phyloP scores from a whole-genome alignment of 92 coral and sea anemone genomes.

The Phenganax subtilis region DNA sequence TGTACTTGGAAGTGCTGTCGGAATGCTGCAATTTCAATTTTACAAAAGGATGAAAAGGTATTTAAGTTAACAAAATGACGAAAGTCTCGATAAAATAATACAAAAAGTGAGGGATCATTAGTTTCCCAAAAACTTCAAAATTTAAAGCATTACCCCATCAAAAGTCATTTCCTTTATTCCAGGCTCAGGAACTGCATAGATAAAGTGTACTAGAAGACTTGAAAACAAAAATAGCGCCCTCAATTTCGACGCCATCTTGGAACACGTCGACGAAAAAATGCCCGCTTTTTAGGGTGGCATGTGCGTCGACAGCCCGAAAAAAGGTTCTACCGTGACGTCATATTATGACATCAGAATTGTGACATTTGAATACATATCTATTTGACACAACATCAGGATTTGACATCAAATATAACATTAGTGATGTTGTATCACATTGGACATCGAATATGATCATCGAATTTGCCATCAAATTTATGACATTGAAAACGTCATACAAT shows the following conservation, averaged over 20 bases:
- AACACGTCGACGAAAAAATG: conserved; percentile 36
- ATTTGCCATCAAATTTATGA: too few species aligned
- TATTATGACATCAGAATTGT: too few species aligned
- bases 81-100: background rate
- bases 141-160: conserved; percentile 37
- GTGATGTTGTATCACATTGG: too few species aligned
- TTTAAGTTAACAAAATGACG: background rate
- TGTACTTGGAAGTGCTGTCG: too few species aligned
- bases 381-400: too few species aligned
- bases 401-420: too few species aligned
- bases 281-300: background rate
- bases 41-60: background rate
- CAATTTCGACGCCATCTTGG: conserved; percentile 73
- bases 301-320: too few species aligned
- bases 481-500: too few species aligned
- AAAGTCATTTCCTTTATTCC: conserved; percentile 56
- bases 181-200: conserved; percentile 63
- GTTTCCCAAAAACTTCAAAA: conserved; percentile 13
- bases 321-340: too few species aligned
- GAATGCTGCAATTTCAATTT: background rate
- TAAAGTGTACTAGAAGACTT: conserved; percentile 39
- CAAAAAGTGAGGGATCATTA: background rate
- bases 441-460: too few species aligned
- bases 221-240: conserved; percentile 37
- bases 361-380: too few species aligned